phyloP scores from a whole-genome alignment of 2,113 vertebrate species.

The Rousettus leschenaultii region DNA sequence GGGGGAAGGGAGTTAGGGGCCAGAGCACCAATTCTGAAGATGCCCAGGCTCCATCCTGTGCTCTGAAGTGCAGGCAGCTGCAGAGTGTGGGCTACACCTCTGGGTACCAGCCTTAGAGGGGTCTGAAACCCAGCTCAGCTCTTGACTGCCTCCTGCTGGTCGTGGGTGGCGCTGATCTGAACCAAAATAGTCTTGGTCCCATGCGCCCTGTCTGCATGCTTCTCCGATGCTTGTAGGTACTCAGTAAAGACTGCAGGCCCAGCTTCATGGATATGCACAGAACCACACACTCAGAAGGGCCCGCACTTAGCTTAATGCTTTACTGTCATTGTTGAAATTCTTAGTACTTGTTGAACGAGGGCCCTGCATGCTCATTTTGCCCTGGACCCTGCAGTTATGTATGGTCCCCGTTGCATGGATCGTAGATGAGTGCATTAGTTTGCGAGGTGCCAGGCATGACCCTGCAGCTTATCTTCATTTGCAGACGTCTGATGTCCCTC shows the following conservation, averaged over 20 bases:
- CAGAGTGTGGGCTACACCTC: accelerated
- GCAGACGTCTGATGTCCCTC: conserved; percentile 93
- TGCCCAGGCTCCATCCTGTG: background rate
- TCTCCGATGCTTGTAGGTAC: background rate
- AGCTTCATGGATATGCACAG: background rate
- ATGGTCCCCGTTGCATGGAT: background rate
- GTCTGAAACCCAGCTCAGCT: background rate
- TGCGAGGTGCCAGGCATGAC: background rate
- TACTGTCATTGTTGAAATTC: background rate
- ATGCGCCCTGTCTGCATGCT: background rate
- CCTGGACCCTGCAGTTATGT: too few relatives aligned
- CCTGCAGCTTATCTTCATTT: background rate
- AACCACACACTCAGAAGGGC: background rate
- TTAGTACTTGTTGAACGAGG: background rate
- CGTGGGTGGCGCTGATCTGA: background rate
- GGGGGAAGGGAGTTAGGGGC: background rate
- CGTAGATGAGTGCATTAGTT: background rate
- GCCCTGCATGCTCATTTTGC: background rate
- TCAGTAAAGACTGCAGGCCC: background rate
- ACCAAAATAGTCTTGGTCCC: background rate
- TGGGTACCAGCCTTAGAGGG: background rate
- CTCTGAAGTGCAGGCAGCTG: background rate
- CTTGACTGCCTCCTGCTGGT: background rate
- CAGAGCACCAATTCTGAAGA: background rate
- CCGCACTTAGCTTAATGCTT: background rate